phyloP scores from a whole-genome alignment of 1,140 invertebrate genomes.

The Drosophila baimaii region DNA sequence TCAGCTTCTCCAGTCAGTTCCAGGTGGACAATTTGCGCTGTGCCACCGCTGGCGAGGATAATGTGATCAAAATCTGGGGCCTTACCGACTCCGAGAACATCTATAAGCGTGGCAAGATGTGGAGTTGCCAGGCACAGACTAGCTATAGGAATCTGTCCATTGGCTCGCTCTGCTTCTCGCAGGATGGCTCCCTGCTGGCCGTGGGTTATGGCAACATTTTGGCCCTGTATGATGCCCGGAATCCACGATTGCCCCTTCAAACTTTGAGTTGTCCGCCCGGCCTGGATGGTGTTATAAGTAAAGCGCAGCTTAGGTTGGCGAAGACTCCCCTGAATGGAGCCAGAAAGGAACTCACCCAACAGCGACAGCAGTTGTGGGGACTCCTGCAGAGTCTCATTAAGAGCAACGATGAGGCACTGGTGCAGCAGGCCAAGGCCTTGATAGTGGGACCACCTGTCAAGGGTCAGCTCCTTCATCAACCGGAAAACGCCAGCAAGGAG shows the following conservation, averaged over 20 bases:
- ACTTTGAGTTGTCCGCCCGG: conserved; percentile 77
- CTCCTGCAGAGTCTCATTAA: conserved; percentile 60
- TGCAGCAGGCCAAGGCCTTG: conserved; percentile 65
- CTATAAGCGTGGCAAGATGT: conserved; percentile 86
- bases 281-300: conserved; percentile 66
- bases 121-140: conserved; percentile 88
- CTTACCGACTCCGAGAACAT: conserved; percentile 86
- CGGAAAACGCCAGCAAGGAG: conserved; percentile 38
- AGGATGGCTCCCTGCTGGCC: conserved; percentile 91
- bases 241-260: conserved; percentile 85
- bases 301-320: conserved; percentile 68
- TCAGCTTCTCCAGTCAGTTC: conserved; percentile 87
- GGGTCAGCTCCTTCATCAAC: not conserved
- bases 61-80: conserved; percentile 90
- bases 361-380: conserved; percentile 60
- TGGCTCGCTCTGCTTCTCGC: conserved; percentile 87
- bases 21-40: conserved; percentile 85
- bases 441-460: conserved; percentile 40
- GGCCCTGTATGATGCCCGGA: conserved; percentile 89
- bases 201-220: conserved; percentile 89
- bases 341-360: conserved; percentile 57
- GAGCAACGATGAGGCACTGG: conserved; percentile 60
- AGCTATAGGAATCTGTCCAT: conserved; percentile 87
- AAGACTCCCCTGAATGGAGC: conserved; percentile 52
- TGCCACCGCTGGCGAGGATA: conserved; percentile 89